A percentile compares a stretch with the other conserved stretches of the same genome.
Conservation (phyloP, 2,113 vertebrate species). For the Hyperopisus bebe region DNA sequence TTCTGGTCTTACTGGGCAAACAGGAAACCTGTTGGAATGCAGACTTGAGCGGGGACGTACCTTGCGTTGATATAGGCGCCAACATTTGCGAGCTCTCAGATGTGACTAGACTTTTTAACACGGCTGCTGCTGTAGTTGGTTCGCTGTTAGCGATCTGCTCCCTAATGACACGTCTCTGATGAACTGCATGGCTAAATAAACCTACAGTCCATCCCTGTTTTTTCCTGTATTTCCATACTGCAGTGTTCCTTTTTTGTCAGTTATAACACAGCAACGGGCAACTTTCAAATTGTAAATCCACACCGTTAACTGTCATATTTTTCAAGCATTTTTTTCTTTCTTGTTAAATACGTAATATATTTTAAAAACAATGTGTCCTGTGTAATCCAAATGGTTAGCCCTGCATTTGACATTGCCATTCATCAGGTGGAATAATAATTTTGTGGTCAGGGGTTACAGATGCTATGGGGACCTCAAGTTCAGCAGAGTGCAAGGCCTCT, state of each 20-base stretch:
- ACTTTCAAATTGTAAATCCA: not conserved
- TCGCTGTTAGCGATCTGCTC: not conserved
- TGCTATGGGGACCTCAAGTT: not conserved
- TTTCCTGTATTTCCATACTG: not conserved
- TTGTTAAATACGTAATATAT: not conserved
- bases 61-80: not conserved
- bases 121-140: not conserved
- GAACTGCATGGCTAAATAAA: not conserved
- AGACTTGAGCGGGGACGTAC: not conserved
- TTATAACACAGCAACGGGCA: not conserved
- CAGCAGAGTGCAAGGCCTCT: not conserved
- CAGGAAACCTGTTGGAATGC: conserved; percentile 1
- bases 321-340: not conserved
- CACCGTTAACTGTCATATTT: not conserved
- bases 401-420: not conserved
- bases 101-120: not conserved
- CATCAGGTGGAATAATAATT: not conserved
- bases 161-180: not conserved
- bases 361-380: not conserved
- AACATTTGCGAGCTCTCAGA: not conserved
- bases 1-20: conserved; percentile 7
- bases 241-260: not conserved
- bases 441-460: not conserved
- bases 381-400: not conserved
- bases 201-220: not conserved